Evolutionary conservation across 2,113 vertebrate species (phyloP).

Genomic region (Cervus canadensis): DNA sequence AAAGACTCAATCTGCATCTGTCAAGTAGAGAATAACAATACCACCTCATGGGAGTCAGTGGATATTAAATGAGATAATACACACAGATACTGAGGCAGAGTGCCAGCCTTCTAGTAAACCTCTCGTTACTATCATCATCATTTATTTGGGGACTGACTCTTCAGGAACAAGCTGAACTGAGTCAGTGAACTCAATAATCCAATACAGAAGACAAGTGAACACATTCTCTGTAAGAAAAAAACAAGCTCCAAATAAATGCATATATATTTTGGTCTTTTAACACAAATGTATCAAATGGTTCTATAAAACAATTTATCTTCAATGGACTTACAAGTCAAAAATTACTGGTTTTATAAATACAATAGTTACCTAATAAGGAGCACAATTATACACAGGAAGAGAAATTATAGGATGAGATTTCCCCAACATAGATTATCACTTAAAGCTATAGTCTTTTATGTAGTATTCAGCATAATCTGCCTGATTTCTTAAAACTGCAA

Average conservation of each 20-base stretch:
- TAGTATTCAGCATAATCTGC: neutral
- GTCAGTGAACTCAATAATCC: neutral
- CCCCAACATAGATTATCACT: neutral
- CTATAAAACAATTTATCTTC: neutral
- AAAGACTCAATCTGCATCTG: neutral
- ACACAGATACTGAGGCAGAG: neutral
- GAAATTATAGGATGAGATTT: neutral
- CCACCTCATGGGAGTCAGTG: neutral
- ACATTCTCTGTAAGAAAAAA: neutral
- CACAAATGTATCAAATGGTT: neutral
- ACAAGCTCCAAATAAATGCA: neutral
- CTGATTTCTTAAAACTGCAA: neutral
- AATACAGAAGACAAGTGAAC: neutral
- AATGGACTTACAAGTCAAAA: neutral
- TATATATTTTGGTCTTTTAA: neutral
- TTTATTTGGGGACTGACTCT: neutral
- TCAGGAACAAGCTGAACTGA: neutral
- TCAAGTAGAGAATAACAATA: neutral
- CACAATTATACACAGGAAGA: neutral
- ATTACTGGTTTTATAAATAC: neutral
- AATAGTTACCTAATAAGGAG: neutral
- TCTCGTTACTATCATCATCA: neutral
- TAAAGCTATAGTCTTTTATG: neutral
- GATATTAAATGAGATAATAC: neutral
- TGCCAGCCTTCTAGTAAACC: neutral